A percentile compares a stretch with the other conserved stretches of the same genome.
phyloP scores from a whole-genome alignment of 2,888 invertebrate species.

The Halocaridina rubra region DNA sequence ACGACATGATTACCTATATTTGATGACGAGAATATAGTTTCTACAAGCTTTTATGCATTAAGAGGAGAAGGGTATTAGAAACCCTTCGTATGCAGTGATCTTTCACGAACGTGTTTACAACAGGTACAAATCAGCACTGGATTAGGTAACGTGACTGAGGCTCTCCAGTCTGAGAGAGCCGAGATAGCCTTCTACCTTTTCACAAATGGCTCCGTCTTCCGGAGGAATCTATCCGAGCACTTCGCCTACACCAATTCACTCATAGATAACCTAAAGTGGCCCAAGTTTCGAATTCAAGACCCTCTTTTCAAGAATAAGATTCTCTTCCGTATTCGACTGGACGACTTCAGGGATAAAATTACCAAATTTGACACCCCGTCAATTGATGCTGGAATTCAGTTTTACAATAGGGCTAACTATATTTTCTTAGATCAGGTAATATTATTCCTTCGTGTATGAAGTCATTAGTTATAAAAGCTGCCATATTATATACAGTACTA shows the following conservation, averaged over 20 bases:
- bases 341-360: slow-evolving; percentile 51
- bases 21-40: no score
- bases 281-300: slow-evolving; percentile 37
- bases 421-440: slow-evolving; percentile 67
- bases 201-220: slow-evolving; percentile 63
- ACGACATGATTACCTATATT: no score
- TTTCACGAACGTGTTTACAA: no score
- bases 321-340: slow-evolving; percentile 49
- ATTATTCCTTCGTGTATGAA: no score
- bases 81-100: no score
- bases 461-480: no score
- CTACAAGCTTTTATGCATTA: no score
- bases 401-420: slow-evolving; percentile 67
- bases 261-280: slow-evolving; percentile 66
- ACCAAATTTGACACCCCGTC: slow-evolving; percentile 48
- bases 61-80: no score
- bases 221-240: slow-evolving; percentile 66
- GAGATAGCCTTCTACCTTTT: slow-evolving; percentile 67
- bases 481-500: no score
- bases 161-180: slow-evolving; percentile 71
- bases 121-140: slow-evolving; percentile 56
- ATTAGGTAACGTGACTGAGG: slow-evolving; percentile 53
- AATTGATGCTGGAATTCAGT: slow-evolving; percentile 65
- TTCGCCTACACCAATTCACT: slow-evolving; percentile 69
- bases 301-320: slow-evolving; percentile 53